These are phyloP conservation scores for Calliopum simillimum DNA, from an alignment of 2,888 invertebrate genomes.

Conservation along the genomic window DNA sequence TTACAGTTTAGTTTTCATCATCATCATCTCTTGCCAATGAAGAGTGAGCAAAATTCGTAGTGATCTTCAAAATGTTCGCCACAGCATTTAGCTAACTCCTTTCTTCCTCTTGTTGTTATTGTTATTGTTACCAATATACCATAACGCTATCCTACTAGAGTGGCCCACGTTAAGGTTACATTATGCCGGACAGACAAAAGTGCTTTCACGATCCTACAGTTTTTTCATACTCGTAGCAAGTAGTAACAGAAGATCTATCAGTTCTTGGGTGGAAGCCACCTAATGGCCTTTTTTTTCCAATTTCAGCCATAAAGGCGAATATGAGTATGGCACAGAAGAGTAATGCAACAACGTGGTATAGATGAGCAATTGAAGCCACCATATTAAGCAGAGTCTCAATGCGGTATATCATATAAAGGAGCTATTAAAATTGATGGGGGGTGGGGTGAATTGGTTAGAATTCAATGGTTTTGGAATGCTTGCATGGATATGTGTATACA, in stretches of 20 bases:
- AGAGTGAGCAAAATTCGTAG: background rate
- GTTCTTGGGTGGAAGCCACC: constrained; percentile 38
- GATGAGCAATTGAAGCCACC: constrained; percentile 38
- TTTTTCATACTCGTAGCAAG: background rate
- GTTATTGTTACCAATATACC: background rate
- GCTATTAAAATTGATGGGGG: constrained; percentile 53
- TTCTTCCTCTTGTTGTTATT: constrained; percentile 7
- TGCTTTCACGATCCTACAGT: background rate
- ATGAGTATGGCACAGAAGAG: constrained; percentile 7
- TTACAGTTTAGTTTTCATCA: constrained; percentile 62
- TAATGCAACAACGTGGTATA: constrained; percentile 9
- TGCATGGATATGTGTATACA: no score
- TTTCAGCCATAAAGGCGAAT: constrained; percentile 62
- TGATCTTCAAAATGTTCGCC: background rate
- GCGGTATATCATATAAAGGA: constrained; percentile 61
- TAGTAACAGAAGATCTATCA: constrained; percentile 16
- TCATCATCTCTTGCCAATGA: constrained; percentile 41
- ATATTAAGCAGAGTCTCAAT: constrained; percentile 33
- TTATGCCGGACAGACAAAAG: background rate
- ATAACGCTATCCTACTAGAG: background rate
- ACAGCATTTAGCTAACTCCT: background rate
- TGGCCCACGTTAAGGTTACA: background rate
- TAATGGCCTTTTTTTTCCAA: constrained; percentile 48
- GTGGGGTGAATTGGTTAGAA: background rate
- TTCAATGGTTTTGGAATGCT: constrained; percentile 52